Percentiles rank a stretch among this genome's conserved stretches.
These are phyloP conservation scores for Plusia festucae DNA, from an alignment of 2,888 invertebrate genomes.

Conservation along the genomic window DNA sequence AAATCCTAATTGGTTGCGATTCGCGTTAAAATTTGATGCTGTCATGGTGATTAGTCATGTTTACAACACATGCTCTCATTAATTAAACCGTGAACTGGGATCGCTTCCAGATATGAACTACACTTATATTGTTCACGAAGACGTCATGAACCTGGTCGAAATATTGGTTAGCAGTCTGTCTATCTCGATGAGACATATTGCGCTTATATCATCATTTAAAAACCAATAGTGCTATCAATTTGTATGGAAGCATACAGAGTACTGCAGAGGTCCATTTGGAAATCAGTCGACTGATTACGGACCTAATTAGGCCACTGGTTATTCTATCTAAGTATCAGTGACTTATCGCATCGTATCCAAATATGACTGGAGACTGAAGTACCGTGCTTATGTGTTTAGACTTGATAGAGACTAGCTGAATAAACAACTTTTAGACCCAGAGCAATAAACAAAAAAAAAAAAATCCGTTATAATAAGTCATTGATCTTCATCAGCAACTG, in stretches of 20 bases:
- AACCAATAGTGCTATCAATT: no score
- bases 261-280: neutral
- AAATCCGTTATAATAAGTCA: no score
- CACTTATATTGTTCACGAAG: slow-evolving; percentile 33
- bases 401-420: no score
- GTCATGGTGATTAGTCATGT: slow-evolving; percentile 42
- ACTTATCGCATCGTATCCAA: neutral
- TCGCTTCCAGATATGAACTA: slow-evolving; percentile 35
- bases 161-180: neutral
- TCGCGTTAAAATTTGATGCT: slow-evolving; percentile 37
- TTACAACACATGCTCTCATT: slow-evolving; percentile 30
- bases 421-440: no score
- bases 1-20: slow-evolving; percentile 34
- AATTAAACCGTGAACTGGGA: slow-evolving; percentile 23
- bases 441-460: no score
- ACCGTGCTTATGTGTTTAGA: neutral
- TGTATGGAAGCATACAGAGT: no score
- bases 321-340: neutral
- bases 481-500: neutral
- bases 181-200: neutral
- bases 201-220: neutral
- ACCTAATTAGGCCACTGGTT: neutral
- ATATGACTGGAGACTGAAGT: neutral
- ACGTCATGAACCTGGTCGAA: slow-evolving; percentile 27
- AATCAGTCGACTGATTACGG: neutral